Evolutionary conservation across 1,140 invertebrate genomes (phyloP), one percentile per base, ranked within the genome.

Genomic region (Magallana ariakensis): DNA sequence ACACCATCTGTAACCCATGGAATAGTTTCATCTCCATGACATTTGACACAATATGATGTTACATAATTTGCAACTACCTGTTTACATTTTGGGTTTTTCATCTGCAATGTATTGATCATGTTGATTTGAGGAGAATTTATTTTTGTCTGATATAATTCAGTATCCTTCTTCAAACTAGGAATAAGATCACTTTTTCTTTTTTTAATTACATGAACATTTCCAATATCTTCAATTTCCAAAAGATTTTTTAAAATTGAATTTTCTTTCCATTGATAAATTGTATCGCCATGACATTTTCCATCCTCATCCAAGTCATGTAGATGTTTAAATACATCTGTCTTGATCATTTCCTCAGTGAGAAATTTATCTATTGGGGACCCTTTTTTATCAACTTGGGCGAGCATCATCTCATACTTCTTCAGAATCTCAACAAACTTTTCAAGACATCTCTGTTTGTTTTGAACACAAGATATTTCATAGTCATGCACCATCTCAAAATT

Each of bases 41-140:
- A 75, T 33, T 75, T 75, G 7, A 75, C 66, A 33, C 66, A 75
- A 33, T 75, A 26, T 75, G 66, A 75, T 13, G 66, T 26, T 26
- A 75, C 22, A 33, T 75, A 26, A 75, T 75, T 75, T 33, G 33
- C 66, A 4, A 11, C 15, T 13, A 75, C 22, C 0, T 9, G 33
- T 46, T 2, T 46, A 46, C 33, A 46, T 46, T 46, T 5, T 26
- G 66, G 66, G 15, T 75, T 22, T 75, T 33, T 75, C 22, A 75
- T 75, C 7, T 11, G 22, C 15, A 19, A 70, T 26, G 19, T 70
- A 19, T 26, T 75, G n/a, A n/a, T n/a, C n/a, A n/a, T n/a, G n/a
- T n/a, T n/a, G 66, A 19, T 26, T 75, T 75, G 22, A 10, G 66
- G 22, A 75, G 33, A 33, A 13, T 13, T 26, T 10, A 75, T 33